These are phyloP conservation scores for Kryptolebias marmoratus DNA, from an alignment of 2,113 vertebrate species.

Conservation along the genomic window DNA sequence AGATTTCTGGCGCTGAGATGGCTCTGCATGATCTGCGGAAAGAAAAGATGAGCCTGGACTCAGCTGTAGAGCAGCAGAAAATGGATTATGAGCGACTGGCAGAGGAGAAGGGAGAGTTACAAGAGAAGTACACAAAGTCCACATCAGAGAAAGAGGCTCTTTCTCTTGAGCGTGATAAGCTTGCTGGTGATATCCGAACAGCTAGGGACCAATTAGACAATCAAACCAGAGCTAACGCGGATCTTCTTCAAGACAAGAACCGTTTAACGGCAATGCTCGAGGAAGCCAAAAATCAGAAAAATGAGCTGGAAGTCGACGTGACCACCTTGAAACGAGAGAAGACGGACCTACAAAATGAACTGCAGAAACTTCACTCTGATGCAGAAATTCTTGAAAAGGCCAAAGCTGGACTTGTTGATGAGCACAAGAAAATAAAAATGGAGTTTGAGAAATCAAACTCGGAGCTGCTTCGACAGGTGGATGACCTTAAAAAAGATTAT, in stretches of 20 bases:
- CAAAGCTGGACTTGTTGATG: conserved; percentile 72
- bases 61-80: conserved; percentile 77
- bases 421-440: conserved; percentile 75
- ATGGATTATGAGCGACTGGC: conserved; percentile 75
- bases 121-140: conserved; percentile 77
- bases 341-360: conserved; percentile 71
- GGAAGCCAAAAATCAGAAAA: conserved; percentile 74
- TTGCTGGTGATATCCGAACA: conserved; percentile 70
- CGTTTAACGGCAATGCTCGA: conserved; percentile 78
- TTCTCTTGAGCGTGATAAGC: conserved; percentile 77
- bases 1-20: conserved; percentile 76
- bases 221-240: conserved; percentile 69
- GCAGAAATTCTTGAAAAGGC: conserved; percentile 76
- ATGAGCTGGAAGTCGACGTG: conserved; percentile 70
- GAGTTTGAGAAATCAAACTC: conserved; percentile 67
- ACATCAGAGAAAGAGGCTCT: conserved; percentile 69
- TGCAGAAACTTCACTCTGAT: conserved; percentile 74
- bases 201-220: conserved; percentile 79
- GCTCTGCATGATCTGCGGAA: conserved; percentile 77
- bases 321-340: conserved; percentile 66
- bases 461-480: conserved; percentile 73
- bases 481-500: conserved; percentile 72
- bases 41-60: conserved; percentile 84
- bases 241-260: conserved; percentile 74
- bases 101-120: conserved; percentile 78